phyloP scores from a whole-genome alignment of 2,113 vertebrate species.

The Urocitellus parryii region DNA sequence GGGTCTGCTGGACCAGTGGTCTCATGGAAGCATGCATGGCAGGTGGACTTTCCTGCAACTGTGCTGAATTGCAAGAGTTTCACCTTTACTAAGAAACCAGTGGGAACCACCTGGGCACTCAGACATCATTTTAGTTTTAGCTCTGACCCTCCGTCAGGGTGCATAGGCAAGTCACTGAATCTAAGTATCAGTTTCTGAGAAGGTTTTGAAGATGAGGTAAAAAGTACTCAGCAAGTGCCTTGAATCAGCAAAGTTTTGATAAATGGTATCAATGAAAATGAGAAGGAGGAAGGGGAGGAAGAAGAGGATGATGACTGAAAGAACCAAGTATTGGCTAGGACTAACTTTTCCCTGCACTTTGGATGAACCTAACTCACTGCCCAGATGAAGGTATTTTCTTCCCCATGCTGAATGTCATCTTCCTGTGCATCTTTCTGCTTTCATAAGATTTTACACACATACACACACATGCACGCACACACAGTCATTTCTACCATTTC shows the following conservation, averaged over 20 bases:
- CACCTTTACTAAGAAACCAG: background rate
- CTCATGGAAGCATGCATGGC: background rate
- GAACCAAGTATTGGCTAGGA: background rate
- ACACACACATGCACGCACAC: background rate
- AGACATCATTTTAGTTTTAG: background rate
- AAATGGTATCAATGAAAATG: background rate
- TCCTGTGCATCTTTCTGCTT: background rate
- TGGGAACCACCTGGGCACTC: background rate
- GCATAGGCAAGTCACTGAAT: background rate
- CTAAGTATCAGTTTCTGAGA: background rate
- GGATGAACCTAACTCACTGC: background rate
- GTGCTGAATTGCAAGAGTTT: background rate
- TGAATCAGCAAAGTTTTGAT: background rate
- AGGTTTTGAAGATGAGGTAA: background rate
- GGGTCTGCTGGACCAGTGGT: background rate
- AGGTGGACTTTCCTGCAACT: no score
- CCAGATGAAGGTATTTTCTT: slow-evolving; percentile 38
- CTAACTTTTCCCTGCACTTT: background rate
- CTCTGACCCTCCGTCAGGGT: background rate
- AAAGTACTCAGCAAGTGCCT: background rate
- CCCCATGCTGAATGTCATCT: background rate
- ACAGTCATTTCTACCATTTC: background rate
- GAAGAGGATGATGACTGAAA: background rate
- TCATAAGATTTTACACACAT: background rate
- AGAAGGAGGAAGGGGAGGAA: background rate